Evolutionary conservation across 2,113 vertebrate species (phyloP), one percentile per base, ranked within the genome.

Genomic region (Indicator indicator): DNA sequence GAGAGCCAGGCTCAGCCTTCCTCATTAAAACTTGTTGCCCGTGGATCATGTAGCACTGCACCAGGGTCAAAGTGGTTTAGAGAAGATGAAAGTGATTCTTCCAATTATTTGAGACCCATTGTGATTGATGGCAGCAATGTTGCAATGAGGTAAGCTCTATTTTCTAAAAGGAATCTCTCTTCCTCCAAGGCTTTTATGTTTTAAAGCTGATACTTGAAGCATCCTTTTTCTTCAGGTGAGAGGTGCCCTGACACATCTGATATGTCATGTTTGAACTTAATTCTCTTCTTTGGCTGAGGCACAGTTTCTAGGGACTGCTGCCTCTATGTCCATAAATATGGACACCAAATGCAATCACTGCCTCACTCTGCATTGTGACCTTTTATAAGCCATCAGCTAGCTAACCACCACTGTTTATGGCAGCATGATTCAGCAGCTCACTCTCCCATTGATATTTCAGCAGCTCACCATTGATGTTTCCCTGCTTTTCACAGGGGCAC

Each of bases 71-170:
- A 55, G 30, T 15, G 33, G 19, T 52, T 40, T 5, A 42, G 86
- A 46, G 95, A 96, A 23, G 95, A 96, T 11, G 56, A 27, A 3
- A 17, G 52, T 8, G 96, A 96, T 20, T 42, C 77, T 0, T 88
- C 80, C 0, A 30, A 75, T 6, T 70, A 73, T 42, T 95, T 99
- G 97, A 97, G 98, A 85, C 97, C 98, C 11, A 98, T 99, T 11
- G 99, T 99, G 56, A 99, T 99, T 1, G 99, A 99, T 1, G 99
- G 99, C 73, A 99, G 99, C 98, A 99, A 99, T 2, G 98, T 99
- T 60, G 99, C 99, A 32, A 99, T 99, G 98, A 99, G 99, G 99
- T 99, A 97, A 97, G 97, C 33, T 54, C 16, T 3, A 1, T 13
- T 30, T 24, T 6, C 32, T 28, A 24, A 72, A n/a, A 24, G 10